These are phyloP conservation scores for Heteromyza rotundicornis DNA, from an alignment of 2,888 invertebrate genomes.

Conservation along the genomic window DNA sequence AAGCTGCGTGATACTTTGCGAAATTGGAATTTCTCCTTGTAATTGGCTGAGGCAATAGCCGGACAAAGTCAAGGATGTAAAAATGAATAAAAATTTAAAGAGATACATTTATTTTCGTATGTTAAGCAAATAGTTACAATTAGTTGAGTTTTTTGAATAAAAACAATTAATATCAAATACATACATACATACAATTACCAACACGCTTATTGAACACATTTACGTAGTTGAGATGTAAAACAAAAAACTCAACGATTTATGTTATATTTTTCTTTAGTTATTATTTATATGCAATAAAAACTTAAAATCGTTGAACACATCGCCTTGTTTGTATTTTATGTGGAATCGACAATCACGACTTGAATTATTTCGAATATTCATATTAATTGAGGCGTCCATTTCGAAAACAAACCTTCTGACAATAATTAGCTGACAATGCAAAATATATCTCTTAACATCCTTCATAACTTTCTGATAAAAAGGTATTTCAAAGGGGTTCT, in stretches of 20 bases:
- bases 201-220: background rate
- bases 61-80: background rate
- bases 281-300: too few species aligned
- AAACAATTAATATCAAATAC: background rate
- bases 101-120: conserved; percentile 16
- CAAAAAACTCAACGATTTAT: background rate
- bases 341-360: too few species aligned
- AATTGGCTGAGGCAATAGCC: background rate
- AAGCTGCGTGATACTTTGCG: background rate
- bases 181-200: background rate
- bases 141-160: background rate
- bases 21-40: background rate
- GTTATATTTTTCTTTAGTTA: background rate
- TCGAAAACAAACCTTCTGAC: too few species aligned
- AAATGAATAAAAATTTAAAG: background rate
- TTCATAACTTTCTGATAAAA: too few species aligned
- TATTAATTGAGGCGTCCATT: too few species aligned
- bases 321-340: too few species aligned
- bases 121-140: conserved; percentile 7
- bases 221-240: background rate
- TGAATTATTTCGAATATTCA: too few species aligned
- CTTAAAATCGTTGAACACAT: too few species aligned
- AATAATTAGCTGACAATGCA: too few species aligned
- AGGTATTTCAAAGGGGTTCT: too few species aligned
- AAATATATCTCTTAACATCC: too few species aligned